Percentiles rank a stretch among this genome's conserved stretches.
phyloP scores from a whole-genome alignment of 2,113 vertebrate species.

The Anhinga rufa region DNA sequence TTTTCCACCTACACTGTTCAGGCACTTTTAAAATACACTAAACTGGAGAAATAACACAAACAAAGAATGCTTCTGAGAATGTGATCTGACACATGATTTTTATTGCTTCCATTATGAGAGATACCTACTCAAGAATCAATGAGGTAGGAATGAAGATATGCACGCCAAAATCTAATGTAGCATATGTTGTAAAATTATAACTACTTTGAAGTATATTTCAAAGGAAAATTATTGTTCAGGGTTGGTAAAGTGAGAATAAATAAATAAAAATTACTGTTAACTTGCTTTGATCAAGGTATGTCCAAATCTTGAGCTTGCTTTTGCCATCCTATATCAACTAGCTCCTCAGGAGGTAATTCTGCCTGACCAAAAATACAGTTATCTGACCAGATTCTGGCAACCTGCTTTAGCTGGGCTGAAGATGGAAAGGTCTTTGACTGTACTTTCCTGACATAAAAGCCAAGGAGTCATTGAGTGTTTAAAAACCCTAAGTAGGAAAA shows the following conservation, averaged over 20 bases:
- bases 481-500: background rate
- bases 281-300: accelerated
- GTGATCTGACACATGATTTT: background rate
- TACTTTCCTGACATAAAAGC: background rate
- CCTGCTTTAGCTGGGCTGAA: background rate
- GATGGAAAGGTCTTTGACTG: background rate
- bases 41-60: background rate
- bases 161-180: background rate
- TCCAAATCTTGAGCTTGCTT: background rate
- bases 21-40: background rate
- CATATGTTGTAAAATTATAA: background rate
- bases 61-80: background rate
- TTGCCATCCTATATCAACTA: background rate
- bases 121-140: background rate
- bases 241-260: background rate
- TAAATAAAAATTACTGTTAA: background rate
- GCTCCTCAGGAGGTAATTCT: background rate
- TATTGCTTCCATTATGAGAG: background rate
- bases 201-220: background rate
- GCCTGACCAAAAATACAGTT: background rate
- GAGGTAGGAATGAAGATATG: background rate
- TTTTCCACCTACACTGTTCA: background rate
- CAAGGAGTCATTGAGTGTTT: background rate
- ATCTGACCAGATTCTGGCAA: background rate
- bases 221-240: background rate